Percentiles rank a stretch among this genome's conserved stretches.
phyloP scores from a whole-genome alignment of 2,797 vertebrate species.

The Alauda arvensis region DNA sequence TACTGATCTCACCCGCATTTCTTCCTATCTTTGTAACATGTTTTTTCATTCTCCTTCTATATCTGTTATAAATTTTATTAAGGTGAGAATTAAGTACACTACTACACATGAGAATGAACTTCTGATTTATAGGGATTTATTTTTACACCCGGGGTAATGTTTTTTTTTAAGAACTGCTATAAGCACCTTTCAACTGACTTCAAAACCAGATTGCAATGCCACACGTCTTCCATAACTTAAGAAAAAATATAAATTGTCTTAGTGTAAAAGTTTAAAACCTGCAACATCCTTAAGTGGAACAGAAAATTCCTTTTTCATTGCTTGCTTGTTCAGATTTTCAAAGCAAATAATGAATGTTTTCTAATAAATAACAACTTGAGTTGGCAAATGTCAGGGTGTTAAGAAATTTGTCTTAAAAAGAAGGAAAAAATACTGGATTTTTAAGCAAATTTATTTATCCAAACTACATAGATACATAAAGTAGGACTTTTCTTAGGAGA shows the following conservation, averaged over 20 bases:
- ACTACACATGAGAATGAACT: background rate
- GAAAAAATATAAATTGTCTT: background rate
- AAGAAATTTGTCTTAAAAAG: background rate
- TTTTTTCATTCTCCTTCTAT: background rate
- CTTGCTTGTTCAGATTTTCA: background rate
- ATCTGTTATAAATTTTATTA: background rate
- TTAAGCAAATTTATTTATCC: background rate
- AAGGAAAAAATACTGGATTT: background rate
- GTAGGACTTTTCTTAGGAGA: background rate
- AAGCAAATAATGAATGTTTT: background rate
- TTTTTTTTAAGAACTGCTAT: background rate
- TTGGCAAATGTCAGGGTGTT: background rate
- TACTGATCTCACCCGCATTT: background rate
- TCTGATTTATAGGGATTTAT: background rate
- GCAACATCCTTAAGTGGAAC: background rate
- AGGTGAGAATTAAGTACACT: background rate
- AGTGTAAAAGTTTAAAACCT: background rate
- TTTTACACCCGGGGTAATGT: background rate
- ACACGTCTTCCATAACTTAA: background rate
- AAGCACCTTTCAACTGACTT: background rate
- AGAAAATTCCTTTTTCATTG: background rate
- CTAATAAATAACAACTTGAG: background rate
- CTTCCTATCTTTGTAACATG: background rate
- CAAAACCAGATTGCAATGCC: background rate
- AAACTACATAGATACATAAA: background rate